Percentiles rank a stretch among this genome's conserved stretches.
These are phyloP conservation scores for Lacerta agilis DNA, from an alignment of 2,797 vertebrate species.

Conservation along the genomic window DNA sequence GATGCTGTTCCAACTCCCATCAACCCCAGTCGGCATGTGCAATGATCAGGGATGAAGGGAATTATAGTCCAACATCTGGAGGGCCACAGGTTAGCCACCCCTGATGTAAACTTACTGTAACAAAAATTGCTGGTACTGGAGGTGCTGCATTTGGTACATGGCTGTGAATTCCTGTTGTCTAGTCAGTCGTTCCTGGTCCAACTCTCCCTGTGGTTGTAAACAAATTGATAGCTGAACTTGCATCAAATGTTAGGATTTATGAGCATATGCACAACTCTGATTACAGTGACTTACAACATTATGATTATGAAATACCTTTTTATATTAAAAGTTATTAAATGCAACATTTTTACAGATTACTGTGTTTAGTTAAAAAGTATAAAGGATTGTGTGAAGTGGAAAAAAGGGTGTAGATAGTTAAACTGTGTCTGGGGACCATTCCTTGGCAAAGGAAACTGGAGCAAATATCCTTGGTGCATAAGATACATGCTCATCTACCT, in stretches of 20 bases:
- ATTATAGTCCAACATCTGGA: too few species aligned
- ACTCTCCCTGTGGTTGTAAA: constrained; percentile 82
- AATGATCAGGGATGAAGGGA: too few species aligned
- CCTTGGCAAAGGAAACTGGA: background rate
- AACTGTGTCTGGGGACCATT: background rate
- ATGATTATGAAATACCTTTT: background rate
- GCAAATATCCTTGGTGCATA: background rate
- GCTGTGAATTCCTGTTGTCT: constrained; percentile 94
- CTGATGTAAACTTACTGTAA: constrained; percentile 83
- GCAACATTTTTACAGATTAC: background rate
- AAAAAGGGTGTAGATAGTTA: background rate
- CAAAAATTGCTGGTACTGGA: constrained; percentile 96
- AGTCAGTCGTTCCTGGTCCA: constrained; percentile 93
- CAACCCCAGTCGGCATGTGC: too few species aligned
- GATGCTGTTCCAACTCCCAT: too few species aligned
- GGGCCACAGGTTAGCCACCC: too few species aligned
- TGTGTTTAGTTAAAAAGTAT: background rate
- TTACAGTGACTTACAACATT: background rate
- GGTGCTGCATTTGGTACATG: constrained; percentile 94
- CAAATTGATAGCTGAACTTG: constrained; percentile 5
- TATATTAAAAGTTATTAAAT: background rate
- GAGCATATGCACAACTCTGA: background rate
- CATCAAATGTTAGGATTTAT: background rate
- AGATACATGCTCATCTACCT: background rate
- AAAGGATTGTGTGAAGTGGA: background rate